Base-by-base conservation (phyloP, 2,888 invertebrate species). In the Pachydiplax longipennis region DNA sequence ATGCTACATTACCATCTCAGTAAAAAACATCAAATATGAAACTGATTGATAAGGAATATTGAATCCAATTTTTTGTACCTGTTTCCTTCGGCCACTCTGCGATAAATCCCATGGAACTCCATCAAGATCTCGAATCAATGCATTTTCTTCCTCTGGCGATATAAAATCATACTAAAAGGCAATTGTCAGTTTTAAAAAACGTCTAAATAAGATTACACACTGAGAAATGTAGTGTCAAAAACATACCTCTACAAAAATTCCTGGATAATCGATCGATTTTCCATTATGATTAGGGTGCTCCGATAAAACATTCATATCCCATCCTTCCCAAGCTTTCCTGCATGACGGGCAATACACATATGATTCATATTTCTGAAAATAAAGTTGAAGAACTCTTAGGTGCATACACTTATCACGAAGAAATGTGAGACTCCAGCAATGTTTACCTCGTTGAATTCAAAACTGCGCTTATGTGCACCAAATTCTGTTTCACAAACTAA, bases 81-180 rank as follows among this genome's bases (percentile, higher is more conserved):
- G 99, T 94, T 99, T 99, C 91, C 98, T 95, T 90, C 99, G 95
- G 0, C 99, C 99, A 93, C 99, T 99, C 94, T 99, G 99, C 0
- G 99, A 99, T 65, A 95, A 94, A 92, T 97, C 96, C 99, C 99
- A 99, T 0, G 97, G 96, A 92, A 97, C 95, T 91, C 95, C 94
- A 93, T 99, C 98, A 18, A 99, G 96, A 91, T 95, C 95, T 90
- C 95, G 93, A 91, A 97, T 95, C 18, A 99, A 94, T 5, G 93
- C 92, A 0, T 93, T 92, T 93, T 97, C 97, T 94, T 99, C 99
- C 0, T 94, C 93, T 91, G 94, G 93, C 2, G 95, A 95, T 82
- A 99, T 94, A 93, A 99, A 99, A 93, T 98, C 95, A 83, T 95
- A 93, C 94, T 96, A 93, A 90, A 96, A 92, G 91, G 92, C 90